These are phyloP conservation scores for Charanyca ferruginea DNA, from an alignment of 2,888 invertebrate genomes.

Conservation along the genomic window DNA sequence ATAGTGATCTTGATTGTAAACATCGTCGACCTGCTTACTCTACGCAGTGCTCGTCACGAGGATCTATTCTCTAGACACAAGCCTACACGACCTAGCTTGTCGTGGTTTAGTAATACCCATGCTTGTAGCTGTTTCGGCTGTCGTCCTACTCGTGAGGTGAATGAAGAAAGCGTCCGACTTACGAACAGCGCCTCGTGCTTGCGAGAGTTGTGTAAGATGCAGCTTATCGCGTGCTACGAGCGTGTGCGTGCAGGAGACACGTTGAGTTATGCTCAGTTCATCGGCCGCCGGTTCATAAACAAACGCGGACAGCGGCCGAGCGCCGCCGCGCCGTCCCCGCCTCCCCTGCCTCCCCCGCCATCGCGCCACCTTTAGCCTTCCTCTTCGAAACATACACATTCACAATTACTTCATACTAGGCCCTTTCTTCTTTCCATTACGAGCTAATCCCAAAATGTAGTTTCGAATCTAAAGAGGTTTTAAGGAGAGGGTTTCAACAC, in stretches of 20 bases:
- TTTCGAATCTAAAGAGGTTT: too few species aligned
- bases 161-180: slow-evolving; percentile 14
- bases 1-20: too few species aligned
- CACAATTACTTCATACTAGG: slow-evolving; percentile 1
- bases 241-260: slow-evolving; percentile 25
- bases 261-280: slow-evolving; percentile 59
- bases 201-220: slow-evolving; percentile 38
- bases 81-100: too few species aligned
- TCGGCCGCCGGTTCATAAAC: slow-evolving; percentile 58
- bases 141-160: too few species aligned
- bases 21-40: too few species aligned
- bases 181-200: slow-evolving; percentile 1
- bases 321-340: slow-evolving; percentile 11
- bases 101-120: too few species aligned
- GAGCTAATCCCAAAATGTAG: not conserved
- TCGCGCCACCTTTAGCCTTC: too few species aligned
- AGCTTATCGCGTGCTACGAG: slow-evolving; percentile 30
- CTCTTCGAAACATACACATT: not conserved
- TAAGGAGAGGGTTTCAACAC: too few species aligned
- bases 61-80: too few species aligned
- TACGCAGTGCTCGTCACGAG: too few species aligned
- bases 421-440: too few species aligned
- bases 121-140: too few species aligned
- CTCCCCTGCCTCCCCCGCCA: not conserved
- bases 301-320: slow-evolving; percentile 40